Evolutionary conservation across 2,797 vertebrate species (phyloP).

Genomic region (Enteromius treurensis): DNA sequence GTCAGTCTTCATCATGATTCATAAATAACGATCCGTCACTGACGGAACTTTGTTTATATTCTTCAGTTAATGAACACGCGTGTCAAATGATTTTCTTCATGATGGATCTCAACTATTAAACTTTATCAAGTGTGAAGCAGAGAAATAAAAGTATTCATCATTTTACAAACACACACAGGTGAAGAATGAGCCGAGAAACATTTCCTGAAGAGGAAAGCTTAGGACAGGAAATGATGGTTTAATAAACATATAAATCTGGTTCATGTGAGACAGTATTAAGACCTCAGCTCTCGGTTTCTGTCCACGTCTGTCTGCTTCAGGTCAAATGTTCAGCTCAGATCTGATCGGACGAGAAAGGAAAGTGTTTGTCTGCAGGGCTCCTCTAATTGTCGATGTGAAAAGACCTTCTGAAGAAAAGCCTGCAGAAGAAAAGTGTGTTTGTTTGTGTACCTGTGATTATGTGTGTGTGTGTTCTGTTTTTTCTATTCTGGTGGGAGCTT

Average conservation of each 20-base stretch:
- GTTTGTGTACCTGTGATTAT: neutral
- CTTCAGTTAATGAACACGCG: neutral
- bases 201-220: neutral
- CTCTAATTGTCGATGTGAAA: neutral
- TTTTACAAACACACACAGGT: neutral
- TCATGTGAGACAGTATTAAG: too few relatives aligned
- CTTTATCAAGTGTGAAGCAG: slow-evolving; percentile 5
- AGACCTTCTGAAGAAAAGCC: slow-evolving; percentile 3
- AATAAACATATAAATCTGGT: neutral
- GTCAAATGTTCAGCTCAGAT: neutral
- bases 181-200: neutral
- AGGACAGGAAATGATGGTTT: neutral
- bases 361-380: slow-evolving; percentile 2
- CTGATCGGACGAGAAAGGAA: neutral
- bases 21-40: neutral
- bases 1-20: neutral
- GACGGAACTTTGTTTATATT: neutral
- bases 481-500: too few relatives aligned
- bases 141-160: neutral
- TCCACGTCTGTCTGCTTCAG: neutral
- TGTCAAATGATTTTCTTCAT: neutral
- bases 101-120: slow-evolving; percentile 8
- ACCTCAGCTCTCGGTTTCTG: neutral
- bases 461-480: neutral
- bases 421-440: neutral